Evolutionary conservation across 2,888 invertebrate genomes (phyloP).

Genomic region (Drosophila mercatorum): DNA sequence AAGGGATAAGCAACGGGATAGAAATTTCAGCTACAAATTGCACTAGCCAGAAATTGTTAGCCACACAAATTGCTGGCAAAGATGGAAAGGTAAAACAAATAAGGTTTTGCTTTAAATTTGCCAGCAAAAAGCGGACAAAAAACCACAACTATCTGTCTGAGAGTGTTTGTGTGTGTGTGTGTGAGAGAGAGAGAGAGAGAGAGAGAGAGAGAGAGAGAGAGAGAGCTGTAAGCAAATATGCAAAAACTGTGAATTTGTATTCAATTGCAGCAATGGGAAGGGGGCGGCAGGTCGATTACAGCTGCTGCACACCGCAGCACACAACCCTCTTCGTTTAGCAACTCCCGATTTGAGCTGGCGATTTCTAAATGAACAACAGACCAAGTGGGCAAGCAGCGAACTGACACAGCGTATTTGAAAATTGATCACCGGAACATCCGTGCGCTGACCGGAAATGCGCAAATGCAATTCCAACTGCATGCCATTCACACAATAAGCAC

Average conservation of each 20-base stretch:
- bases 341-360: conserved; percentile 5
- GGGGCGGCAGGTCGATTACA: conserved; percentile 60
- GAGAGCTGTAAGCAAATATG: conserved; percentile 55
- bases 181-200: not conserved
- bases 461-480: conserved; percentile 70
- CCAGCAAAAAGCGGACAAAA: conserved; percentile 28
- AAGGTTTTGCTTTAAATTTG: conserved; percentile 53
- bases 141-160: conserved; percentile 23
- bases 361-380: conserved; percentile 27
- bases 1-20: conserved; percentile 1
- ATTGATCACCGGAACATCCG: conserved; percentile 80
- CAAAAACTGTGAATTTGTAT: conserved; percentile 72
- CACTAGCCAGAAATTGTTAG: conserved; percentile 43
- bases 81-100: conserved; percentile 7
- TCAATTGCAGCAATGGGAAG: conserved; percentile 55
- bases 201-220: not conserved
- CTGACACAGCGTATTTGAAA: conserved; percentile 77
- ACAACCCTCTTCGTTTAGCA: not conserved
- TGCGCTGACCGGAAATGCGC: conserved; percentile 78
- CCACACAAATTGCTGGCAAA: conserved; percentile 51
- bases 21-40: conserved; percentile 44
- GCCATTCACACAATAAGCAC: conserved; percentile 11
- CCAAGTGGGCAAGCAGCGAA: conserved; percentile 44
- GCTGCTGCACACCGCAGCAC: not conserved
- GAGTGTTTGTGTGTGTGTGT: not conserved